These are phyloP conservation scores for Acleris literana DNA, from an alignment of 2,888 invertebrate genomes.

Conservation along the genomic window DNA sequence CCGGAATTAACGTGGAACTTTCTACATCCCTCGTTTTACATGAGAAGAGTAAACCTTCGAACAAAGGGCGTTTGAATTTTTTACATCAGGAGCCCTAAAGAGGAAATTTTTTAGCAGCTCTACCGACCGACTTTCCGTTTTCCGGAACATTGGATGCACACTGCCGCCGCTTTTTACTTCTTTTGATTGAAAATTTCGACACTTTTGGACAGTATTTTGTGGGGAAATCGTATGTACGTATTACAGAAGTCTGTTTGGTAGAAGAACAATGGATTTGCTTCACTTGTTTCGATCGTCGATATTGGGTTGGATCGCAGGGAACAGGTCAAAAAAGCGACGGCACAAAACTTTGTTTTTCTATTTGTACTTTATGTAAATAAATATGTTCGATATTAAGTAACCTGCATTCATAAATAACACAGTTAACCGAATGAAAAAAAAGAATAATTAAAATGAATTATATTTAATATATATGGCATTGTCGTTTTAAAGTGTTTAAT, in stretches of 20 bases:
- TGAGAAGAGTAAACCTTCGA: slow-evolving; percentile 2
- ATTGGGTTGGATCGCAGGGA: too few species aligned
- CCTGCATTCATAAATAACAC: too few species aligned
- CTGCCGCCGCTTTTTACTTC: slow-evolving; percentile 38
- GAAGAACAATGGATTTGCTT: neutral
- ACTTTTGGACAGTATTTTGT: slow-evolving; percentile 8
- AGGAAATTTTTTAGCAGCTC: slow-evolving; percentile 55
- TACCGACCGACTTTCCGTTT: slow-evolving; percentile 58
- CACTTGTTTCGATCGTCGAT: neutral
- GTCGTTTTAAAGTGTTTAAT: too few species aligned
- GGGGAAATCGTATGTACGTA: neutral
- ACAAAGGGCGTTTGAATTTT: slow-evolving; percentile 18
- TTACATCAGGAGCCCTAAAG: slow-evolving; percentile 35
- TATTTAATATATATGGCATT: too few species aligned
- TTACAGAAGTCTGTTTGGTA: too few species aligned
- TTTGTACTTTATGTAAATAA: too few species aligned
- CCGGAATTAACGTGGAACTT: slow-evolving; percentile 5
- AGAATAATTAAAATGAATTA: too few species aligned
- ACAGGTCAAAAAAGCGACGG: too few species aligned
- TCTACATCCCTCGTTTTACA: neutral
- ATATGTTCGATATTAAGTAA: too few species aligned
- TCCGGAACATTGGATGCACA: slow-evolving; percentile 53
- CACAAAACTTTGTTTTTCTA: too few species aligned
- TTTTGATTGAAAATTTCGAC: slow-evolving; percentile 14
- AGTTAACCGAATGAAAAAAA: too few species aligned